Percentiles rank a stretch among this genome's conserved stretches.
Evolutionary conservation across 92 coral and sea anemone species (phyloP).

Genomic region (Zoanthus solanderi): DNA sequence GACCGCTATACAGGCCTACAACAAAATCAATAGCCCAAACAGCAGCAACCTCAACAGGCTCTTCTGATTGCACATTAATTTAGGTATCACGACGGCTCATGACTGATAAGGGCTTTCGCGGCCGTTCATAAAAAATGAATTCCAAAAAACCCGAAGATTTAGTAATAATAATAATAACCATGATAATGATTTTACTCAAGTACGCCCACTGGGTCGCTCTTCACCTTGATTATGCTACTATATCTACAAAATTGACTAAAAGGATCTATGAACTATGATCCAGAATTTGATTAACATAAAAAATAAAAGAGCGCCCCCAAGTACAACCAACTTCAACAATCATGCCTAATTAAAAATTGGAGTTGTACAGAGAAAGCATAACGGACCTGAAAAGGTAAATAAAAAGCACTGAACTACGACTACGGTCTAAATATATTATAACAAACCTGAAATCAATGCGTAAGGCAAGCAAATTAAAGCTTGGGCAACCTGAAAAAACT

Average conservation of each 20-base stretch:
- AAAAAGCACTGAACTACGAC: neutral
- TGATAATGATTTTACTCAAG: neutral
- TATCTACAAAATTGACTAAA: neutral
- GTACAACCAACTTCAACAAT: neutral
- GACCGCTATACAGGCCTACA: neutral
- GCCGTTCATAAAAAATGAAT: neutral
- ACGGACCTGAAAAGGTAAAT: neutral
- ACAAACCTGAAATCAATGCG: constrained; percentile 18
- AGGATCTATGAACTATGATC: neutral
- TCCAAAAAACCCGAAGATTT: neutral
- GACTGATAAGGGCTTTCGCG: neutral
- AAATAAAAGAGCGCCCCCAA: neutral
- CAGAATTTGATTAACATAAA: neutral
- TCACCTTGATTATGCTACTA: neutral
- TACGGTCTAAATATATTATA: neutral
- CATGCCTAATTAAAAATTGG: neutral
- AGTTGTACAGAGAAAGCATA: neutral
- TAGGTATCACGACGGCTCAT: neutral
- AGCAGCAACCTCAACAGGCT: neutral
- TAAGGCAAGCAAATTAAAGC: constrained; percentile 6
- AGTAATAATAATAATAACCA: no score
- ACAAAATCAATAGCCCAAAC: neutral
- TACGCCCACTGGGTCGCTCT: neutral
- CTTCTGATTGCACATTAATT: neutral
- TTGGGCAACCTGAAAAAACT: constrained; percentile 17